These are phyloP conservation scores for Thunnus maccoyii DNA, from an alignment of 2,113 vertebrate species.

Conservation along the genomic window DNA sequence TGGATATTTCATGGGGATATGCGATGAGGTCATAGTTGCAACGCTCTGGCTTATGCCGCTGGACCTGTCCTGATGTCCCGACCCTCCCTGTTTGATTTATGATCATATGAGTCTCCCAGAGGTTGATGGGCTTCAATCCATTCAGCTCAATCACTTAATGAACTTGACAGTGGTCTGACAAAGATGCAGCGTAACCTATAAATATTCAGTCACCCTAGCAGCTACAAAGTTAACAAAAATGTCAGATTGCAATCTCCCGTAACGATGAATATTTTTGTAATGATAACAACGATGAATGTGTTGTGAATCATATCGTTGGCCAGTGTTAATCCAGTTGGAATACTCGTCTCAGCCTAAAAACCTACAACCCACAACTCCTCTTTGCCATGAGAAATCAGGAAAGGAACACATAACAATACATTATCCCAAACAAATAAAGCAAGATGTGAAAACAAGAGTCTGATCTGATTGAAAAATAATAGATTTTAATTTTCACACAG, in stretches of 20 bases:
- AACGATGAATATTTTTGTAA: slow-evolving; percentile 17
- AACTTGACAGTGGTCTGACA: slow-evolving; percentile 80
- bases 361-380: slow-evolving; percentile 28
- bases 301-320: slow-evolving; percentile 49
- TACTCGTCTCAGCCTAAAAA: slow-evolving; percentile 42
- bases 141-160: slow-evolving; percentile 79
- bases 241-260: background rate
- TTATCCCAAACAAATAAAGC: slow-evolving; percentile 78
- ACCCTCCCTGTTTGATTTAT: slow-evolving; percentile 75
- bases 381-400: slow-evolving; percentile 72
- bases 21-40: slow-evolving; percentile 74
- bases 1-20: slow-evolving; percentile 65
- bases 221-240: slow-evolving; percentile 34
- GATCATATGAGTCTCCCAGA: slow-evolving; percentile 47
- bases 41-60: slow-evolving; percentile 60
- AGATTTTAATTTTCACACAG: slow-evolving; percentile 92
- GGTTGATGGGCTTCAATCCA: slow-evolving; percentile 66
- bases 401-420: slow-evolving; percentile 65
- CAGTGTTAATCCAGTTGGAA: slow-evolving; percentile 48
- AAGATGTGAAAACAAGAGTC: slow-evolving; percentile 87
- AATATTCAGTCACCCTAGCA: slow-evolving; percentile 22
- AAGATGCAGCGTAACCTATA: slow-evolving; percentile 24
- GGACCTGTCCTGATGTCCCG: slow-evolving; percentile 59
- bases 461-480: slow-evolving; percentile 82
- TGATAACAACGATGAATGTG: slow-evolving; percentile 17